A percentile compares a stretch with the other conserved stretches of the same genome.
These are phyloP conservation scores for Menura novaehollandiae DNA, from an alignment of 2,113 vertebrate species.

Conservation along the genomic window DNA sequence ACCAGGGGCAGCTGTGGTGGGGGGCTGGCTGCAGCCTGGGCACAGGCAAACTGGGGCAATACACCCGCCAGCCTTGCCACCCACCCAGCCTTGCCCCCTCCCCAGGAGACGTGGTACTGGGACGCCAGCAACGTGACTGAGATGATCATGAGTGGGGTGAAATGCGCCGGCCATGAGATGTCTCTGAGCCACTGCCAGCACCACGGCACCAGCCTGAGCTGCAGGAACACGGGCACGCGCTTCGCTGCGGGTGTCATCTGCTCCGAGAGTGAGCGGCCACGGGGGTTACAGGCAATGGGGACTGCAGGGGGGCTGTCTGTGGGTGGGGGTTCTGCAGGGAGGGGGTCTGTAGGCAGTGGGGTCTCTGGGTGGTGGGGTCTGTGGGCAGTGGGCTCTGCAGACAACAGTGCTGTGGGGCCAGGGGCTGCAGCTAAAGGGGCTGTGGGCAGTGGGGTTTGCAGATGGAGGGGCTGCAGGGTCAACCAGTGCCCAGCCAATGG, in stretches of 20 bases:
- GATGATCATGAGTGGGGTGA: slow-evolving; percentile 92
- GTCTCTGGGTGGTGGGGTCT: accelerated
- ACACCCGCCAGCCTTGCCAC: neutral
- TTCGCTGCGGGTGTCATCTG: slow-evolving; percentile 95
- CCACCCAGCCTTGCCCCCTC: neutral
- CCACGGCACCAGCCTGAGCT: slow-evolving; percentile 79
- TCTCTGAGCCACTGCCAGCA: slow-evolving; percentile 87
- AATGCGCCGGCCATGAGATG: slow-evolving; percentile 85
- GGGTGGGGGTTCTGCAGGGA: too few species aligned
- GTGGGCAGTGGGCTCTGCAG: neutral
- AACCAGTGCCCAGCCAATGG: accelerated
- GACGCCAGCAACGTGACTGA: slow-evolving; percentile 89
- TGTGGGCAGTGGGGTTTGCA: neutral
- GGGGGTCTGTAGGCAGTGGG: accelerated
- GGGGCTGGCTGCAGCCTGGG: neutral
- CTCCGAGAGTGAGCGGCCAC: slow-evolving; percentile 86
- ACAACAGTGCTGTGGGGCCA: neutral
- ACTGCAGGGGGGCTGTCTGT: neutral
- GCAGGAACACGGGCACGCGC: slow-evolving; percentile 80
- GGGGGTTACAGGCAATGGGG: neutral
- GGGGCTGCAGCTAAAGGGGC: neutral
- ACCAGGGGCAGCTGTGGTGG: neutral
- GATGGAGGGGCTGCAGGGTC: too few species aligned
- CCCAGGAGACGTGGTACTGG: slow-evolving; percentile 99
- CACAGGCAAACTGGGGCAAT: accelerated